Conservation (phyloP, 2,797 vertebrate species). For the Microctenopoma stevenorrisi region DNA sequence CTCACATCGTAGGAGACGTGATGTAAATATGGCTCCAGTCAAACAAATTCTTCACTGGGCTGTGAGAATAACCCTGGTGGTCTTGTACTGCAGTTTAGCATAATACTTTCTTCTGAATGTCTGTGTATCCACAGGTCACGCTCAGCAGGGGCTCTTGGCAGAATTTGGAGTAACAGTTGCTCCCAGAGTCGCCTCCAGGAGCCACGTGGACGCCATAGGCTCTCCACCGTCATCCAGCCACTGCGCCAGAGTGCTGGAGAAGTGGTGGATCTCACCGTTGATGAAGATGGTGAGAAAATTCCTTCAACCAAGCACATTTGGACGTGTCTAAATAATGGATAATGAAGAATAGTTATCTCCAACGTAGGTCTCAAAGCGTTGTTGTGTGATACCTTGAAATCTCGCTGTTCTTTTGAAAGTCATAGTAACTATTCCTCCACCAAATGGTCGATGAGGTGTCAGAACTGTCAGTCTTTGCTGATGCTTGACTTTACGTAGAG, state of each 20-base stretch:
- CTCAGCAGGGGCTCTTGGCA: slow-evolving; percentile 88
- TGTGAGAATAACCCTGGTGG: slow-evolving; percentile 9
- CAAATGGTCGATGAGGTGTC: neutral
- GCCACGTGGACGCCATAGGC: slow-evolving; percentile 88
- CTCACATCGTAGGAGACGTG: neutral
- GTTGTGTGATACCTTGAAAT: too few species aligned
- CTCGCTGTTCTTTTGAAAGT: neutral
- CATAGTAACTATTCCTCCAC: neutral
- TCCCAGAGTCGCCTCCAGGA: slow-evolving; percentile 91
- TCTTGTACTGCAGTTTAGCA: slow-evolving; percentile 11
- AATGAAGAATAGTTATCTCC: neutral
- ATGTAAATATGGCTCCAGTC: neutral
- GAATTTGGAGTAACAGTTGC: slow-evolving; percentile 92
- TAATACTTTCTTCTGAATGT: slow-evolving; percentile 28
- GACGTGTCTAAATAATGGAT: slow-evolving; percentile 3
- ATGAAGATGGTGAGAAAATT: slow-evolving; percentile 92
- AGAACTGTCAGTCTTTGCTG: neutral
- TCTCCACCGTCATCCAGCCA: slow-evolving; percentile 98
- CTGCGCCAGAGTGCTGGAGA: slow-evolving; percentile 94
- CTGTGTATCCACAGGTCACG: slow-evolving; percentile 86
- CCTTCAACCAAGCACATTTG: neutral
- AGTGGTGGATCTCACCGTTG: slow-evolving; percentile 98
- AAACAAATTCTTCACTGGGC: slow-evolving; percentile 30
- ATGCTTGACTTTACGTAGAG: neutral
- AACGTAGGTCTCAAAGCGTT: neutral